These are phyloP conservation scores for Auanema sp. DNA, from an alignment of 2,888 invertebrate genomes.

Conservation along the genomic window DNA sequence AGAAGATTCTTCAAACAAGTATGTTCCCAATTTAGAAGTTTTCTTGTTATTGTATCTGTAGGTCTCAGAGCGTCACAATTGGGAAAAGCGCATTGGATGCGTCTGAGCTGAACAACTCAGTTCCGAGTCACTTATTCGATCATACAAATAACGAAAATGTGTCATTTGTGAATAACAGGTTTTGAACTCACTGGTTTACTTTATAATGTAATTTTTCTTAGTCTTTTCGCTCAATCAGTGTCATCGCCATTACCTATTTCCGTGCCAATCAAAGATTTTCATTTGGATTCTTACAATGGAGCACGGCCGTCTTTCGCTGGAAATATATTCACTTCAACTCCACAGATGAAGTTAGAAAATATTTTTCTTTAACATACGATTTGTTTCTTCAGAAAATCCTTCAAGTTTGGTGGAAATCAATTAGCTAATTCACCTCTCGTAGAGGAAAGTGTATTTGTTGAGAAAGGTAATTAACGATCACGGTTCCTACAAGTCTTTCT, in stretches of 20 bases:
- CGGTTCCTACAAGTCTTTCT: too few relatives aligned
- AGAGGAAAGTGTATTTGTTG: too few relatives aligned
- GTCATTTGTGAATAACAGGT: too few relatives aligned
- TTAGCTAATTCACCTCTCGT: too few relatives aligned
- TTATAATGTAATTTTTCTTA: too few relatives aligned
- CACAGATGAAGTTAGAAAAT: constrained; percentile 5
- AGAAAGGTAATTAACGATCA: too few relatives aligned
- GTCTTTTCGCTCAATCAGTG: not conserved
- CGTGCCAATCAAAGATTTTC: not conserved
- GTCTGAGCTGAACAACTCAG: constrained; percentile 2
- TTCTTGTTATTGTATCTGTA: not conserved
- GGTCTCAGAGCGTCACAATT: not conserved
- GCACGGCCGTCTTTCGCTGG: constrained; percentile 13
- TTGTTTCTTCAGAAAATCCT: too few relatives aligned
- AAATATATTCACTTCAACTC: constrained; percentile 13
- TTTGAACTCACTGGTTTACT: too few relatives aligned
- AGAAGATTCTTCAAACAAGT: not conserved
- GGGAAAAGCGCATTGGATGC: not conserved
- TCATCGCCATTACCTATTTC: not conserved
- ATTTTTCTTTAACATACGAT: too few relatives aligned
- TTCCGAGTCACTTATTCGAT: not conserved
- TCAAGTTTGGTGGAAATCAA: too few relatives aligned
- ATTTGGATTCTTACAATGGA: constrained; percentile 10
- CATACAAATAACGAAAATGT: too few relatives aligned
- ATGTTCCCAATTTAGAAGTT: too few relatives aligned